Conservation (phyloP, 2,797 vertebrate species). For the Graptemys geographica region DNA sequence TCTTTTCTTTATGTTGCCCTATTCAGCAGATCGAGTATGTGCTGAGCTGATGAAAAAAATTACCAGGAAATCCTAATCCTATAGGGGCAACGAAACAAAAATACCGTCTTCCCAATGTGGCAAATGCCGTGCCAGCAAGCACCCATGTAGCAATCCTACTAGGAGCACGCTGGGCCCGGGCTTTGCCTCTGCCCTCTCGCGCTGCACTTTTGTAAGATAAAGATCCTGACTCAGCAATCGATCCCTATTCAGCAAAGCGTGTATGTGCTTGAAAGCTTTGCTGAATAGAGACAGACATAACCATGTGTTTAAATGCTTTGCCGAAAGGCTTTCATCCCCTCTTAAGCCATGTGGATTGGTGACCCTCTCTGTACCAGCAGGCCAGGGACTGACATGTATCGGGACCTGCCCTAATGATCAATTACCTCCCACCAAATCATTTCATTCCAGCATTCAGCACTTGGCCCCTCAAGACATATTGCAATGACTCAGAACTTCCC, state of each 20-base stretch:
- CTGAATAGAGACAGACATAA: no score
- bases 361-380: neutral
- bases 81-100: conserved; percentile 55
- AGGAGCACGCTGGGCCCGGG: neutral
- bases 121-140: conserved; percentile 31
- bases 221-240: fast-evolving
- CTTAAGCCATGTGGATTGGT: neutral
- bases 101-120: neutral
- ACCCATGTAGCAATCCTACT: neutral
- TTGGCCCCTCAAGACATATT: no score
- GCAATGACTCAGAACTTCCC: no score
- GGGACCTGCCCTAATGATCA: neutral
- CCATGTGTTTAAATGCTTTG: neutral
- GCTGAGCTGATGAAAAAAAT: conserved; percentile 50
- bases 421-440: no score
- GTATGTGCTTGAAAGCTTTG: neutral
- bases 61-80: conserved; percentile 58
- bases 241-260: neutral
- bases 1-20: neutral
- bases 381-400: neutral
- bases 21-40: conserved; percentile 39
- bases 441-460: no score
- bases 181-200: neutral
- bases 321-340: neutral
- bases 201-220: neutral